Percentiles rank a stretch among this genome's conserved stretches.
phyloP scores from a whole-genome alignment of 2,113 vertebrate species.

The Dendropsophus ebraccatus region DNA sequence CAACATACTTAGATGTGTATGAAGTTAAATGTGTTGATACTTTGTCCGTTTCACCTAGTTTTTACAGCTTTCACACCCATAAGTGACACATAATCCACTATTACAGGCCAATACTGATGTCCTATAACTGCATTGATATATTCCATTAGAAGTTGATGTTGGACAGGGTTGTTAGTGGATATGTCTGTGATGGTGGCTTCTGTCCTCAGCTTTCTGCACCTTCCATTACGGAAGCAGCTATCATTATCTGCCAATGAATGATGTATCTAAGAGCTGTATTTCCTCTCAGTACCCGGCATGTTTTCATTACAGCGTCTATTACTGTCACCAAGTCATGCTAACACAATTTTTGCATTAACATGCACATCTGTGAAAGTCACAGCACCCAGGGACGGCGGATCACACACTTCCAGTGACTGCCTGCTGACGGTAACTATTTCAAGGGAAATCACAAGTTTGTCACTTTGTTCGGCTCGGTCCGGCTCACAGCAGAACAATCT shows the following conservation, averaged over 20 bases:
- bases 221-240: slow-evolving; percentile 32
- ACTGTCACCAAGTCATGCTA: slow-evolving; percentile 40
- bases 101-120: background rate
- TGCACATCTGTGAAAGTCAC: slow-evolving; percentile 39
- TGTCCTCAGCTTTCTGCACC: background rate
- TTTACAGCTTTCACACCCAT: background rate
- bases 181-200: background rate
- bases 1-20: background rate
- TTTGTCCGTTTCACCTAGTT: background rate
- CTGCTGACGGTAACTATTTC: slow-evolving; percentile 55
- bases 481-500: slow-evolving; percentile 47
- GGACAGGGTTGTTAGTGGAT: background rate
- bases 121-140: background rate
- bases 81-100: background rate
- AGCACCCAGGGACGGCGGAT: slow-evolving; percentile 32
- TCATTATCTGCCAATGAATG: slow-evolving; percentile 47
- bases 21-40: background rate
- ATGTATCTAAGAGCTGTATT: slow-evolving; percentile 37
- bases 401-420: slow-evolving; percentile 45
- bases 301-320: slow-evolving; percentile 38
- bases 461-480: slow-evolving; percentile 34
- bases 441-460: background rate
- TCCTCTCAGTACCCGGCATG: slow-evolving; percentile 18
- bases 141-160: background rate
- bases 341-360: slow-evolving; percentile 49